These are phyloP conservation scores for Cephus cinctus DNA, from an alignment of 1,140 invertebrate species.

Conservation along the genomic window DNA sequence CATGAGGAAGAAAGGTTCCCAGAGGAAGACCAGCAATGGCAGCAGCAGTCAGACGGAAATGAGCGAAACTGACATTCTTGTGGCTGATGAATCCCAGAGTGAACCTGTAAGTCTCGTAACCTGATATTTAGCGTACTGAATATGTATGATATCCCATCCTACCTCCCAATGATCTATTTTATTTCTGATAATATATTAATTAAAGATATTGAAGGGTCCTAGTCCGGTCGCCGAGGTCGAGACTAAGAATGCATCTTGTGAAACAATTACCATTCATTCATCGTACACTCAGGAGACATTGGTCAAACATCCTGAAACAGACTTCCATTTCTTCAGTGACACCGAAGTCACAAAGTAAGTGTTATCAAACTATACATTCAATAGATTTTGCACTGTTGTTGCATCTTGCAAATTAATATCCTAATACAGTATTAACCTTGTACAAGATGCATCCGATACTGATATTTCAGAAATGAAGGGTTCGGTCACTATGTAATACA, in stretches of 20 bases:
- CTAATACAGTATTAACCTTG: too few relatives aligned
- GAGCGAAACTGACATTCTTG: constrained; percentile 34
- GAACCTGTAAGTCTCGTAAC: constrained; percentile 34
- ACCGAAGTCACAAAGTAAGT: constrained; percentile 78
- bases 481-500: too few relatives aligned
- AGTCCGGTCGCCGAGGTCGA: constrained; percentile 35
- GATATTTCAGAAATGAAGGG: too few relatives aligned
- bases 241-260: constrained; percentile 16
- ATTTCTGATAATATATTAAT: constrained; percentile 17
- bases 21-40: constrained; percentile 64
- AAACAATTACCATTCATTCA: constrained; percentile 13
- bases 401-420: background rate
- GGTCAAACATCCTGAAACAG: constrained; percentile 53
- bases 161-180: background rate
- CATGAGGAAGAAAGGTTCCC: constrained; percentile 74
- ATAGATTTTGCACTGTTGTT: too few relatives aligned
- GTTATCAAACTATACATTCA: too few relatives aligned
- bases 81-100: constrained; percentile 26
- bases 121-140: background rate
- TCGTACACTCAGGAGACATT: constrained; percentile 25
- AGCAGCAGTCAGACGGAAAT: constrained; percentile 48
- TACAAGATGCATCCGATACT: too few relatives aligned
- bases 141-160: constrained; percentile 3
- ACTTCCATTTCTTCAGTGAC: constrained; percentile 90
- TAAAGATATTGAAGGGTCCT: constrained; percentile 36